Conservation (phyloP, 2,797 vertebrate species). For the Uromys caudimaculatus region DNA sequence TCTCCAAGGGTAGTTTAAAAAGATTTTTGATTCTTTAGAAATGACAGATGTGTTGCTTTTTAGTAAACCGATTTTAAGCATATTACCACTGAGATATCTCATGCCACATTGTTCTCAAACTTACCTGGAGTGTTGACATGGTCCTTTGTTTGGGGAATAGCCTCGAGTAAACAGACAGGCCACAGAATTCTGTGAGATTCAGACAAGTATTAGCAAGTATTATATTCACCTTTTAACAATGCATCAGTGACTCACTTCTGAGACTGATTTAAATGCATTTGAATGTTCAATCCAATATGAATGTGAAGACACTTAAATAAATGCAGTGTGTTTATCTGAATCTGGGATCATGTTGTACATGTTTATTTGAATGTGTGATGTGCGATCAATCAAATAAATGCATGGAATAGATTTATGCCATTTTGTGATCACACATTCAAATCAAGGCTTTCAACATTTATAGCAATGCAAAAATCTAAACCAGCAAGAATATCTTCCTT, state of each 20-base stretch:
- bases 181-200: conserved; percentile 1
- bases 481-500: neutral
- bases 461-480: conserved; percentile 42
- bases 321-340: conserved; percentile 74
- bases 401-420: conserved; percentile 61
- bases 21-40: conserved; percentile 10
- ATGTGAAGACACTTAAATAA: conserved; percentile 77
- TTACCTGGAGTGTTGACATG: neutral
- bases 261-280: conserved; percentile 74
- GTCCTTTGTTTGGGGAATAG: neutral
- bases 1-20: conserved; percentile 2
- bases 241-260: conserved; percentile 61
- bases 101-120: neutral
- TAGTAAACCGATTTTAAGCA: conserved; percentile 5
- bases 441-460: conserved; percentile 64
- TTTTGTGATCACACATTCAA: conserved; percentile 66
- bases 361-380: conserved; percentile 72
- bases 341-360: conserved; percentile 63
- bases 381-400: conserved; percentile 77
- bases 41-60: neutral
- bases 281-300: conserved; percentile 69
- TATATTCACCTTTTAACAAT: conserved; percentile 67
- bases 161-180: neutral
- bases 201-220: conserved; percentile 51
- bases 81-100: neutral